These are phyloP conservation scores for Drosophila equinoxialis DNA, from an alignment of 1,140 invertebrate genomes.

Conservation along the genomic window DNA sequence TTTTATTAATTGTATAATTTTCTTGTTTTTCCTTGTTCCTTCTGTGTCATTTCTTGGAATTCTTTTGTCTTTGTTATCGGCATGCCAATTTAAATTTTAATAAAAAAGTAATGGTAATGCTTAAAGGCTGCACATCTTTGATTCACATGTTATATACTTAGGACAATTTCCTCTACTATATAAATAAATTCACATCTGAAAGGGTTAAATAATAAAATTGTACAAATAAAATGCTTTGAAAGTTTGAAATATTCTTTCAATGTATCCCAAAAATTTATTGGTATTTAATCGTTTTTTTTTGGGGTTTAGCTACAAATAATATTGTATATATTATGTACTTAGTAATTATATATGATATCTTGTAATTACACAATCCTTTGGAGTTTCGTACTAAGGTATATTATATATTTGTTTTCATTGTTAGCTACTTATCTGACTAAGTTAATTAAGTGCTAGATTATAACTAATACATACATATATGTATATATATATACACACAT, in stretches of 20 bases:
- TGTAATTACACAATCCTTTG: neutral
- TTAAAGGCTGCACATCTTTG: no score
- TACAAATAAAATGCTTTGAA: no score
- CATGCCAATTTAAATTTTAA: no score
- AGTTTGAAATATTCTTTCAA: neutral
- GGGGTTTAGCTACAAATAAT: slow-evolving; percentile 5
- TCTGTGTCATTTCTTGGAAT: no score
- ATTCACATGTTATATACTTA: no score
- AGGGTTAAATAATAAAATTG: no score
- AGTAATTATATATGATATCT: slow-evolving; percentile 11
- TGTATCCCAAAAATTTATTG: slow-evolving; percentile 12
- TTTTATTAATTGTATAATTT: no score
- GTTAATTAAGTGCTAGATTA: slow-evolving; percentile 27
- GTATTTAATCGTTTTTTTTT: neutral
- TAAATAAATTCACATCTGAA: no score
- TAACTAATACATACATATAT: slow-evolving; percentile 10
- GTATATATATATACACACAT: neutral
- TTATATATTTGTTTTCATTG: slow-evolving; percentile 1
- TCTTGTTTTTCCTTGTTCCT: no score
- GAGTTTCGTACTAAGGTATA: neutral
- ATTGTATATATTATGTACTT: neutral
- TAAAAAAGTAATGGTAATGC: no score
- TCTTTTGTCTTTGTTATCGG: no score
- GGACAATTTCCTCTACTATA: no score
- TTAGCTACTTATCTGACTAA: slow-evolving; percentile 36